phyloP scores from a whole-genome alignment of 2,888 invertebrate genomes.

The Coleophora flavipennella region DNA sequence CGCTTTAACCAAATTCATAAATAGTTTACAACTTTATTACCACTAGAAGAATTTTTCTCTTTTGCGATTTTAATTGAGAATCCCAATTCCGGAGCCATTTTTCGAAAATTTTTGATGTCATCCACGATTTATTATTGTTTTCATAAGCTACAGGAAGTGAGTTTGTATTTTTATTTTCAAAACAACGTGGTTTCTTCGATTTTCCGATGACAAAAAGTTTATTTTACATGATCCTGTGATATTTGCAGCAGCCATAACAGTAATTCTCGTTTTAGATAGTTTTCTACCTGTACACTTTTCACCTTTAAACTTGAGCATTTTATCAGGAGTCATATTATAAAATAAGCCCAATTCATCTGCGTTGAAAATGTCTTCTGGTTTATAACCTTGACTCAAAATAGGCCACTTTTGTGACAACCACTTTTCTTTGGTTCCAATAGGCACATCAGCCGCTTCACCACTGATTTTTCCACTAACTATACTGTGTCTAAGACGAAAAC shows the following conservation, averaged over 20 bases:
- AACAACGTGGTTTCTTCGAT: slow-evolving; percentile 27
- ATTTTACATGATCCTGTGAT: slow-evolving; percentile 30
- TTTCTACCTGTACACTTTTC: slow-evolving; percentile 30
- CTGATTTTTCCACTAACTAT: slow-evolving; percentile 23
- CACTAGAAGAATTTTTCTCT: slow-evolving; percentile 16
- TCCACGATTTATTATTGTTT: slow-evolving; percentile 30
- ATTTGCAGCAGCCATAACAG: slow-evolving; percentile 27
- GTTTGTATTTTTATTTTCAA: slow-evolving; percentile 17
- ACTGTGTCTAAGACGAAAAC: slow-evolving; percentile 21
- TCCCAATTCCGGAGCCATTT: slow-evolving; percentile 22
- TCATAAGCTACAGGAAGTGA: slow-evolving; percentile 22
- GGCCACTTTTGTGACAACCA: slow-evolving; percentile 19
- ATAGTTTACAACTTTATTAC: slow-evolving; percentile 11
- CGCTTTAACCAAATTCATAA: slow-evolving; percentile 1
- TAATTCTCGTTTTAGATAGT: slow-evolving; percentile 29
- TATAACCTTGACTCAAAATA: slow-evolving; percentile 19
- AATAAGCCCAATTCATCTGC: slow-evolving; percentile 25
- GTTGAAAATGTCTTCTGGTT: slow-evolving; percentile 20
- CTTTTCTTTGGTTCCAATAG: slow-evolving; percentile 15
- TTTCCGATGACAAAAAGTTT: slow-evolving; percentile 26
- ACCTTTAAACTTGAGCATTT: slow-evolving; percentile 22
- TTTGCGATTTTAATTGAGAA: slow-evolving; percentile 16
- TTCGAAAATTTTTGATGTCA: slow-evolving; percentile 26
- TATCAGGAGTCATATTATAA: slow-evolving; percentile 23
- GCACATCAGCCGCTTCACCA: slow-evolving; percentile 21